A percentile compares a stretch with the other conserved stretches of the same genome.
These are phyloP conservation scores for Cydia splendana DNA, from an alignment of 1,140 invertebrate species.

Conservation along the genomic window DNA sequence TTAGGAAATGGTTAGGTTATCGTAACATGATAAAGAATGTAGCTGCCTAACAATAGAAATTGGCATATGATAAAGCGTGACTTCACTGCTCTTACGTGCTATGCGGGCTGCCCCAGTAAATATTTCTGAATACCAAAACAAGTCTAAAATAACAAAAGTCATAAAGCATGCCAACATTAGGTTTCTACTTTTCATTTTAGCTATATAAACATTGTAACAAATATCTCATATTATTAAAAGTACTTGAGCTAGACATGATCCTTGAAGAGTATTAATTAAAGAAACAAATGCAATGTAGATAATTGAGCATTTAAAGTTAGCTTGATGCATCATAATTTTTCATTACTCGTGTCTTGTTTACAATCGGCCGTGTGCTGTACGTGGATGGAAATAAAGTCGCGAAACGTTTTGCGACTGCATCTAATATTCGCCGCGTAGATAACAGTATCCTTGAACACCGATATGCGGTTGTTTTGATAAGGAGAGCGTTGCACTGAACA, in stretches of 20 bases:
- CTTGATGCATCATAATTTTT: not conserved
- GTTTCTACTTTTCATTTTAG: no score
- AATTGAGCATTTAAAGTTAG: not conserved
- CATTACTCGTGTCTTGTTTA: not conserved
- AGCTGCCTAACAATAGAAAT: no score
- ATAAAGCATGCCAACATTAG: not conserved
- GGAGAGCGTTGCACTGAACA: constrained; percentile 26
- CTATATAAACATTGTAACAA: no score
- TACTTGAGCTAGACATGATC: not conserved
- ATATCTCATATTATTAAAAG: not conserved
- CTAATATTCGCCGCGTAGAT: constrained; percentile 22
- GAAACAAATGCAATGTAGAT: not conserved
- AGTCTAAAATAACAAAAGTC: not conserved
- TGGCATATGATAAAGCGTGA: not conserved
- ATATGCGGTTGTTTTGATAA: constrained; percentile 31
- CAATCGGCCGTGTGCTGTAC: not conserved
- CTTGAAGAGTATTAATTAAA: not conserved
- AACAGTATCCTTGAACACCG: constrained; percentile 22
- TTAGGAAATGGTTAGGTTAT: no score
- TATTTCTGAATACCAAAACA: not conserved
- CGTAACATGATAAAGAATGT: no score
- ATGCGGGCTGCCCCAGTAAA: not conserved
- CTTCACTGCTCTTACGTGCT: not conserved
- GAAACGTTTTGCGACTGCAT: constrained; percentile 7
- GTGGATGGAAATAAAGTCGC: not conserved